Evolutionary conservation across 2,113 vertebrate species (phyloP).

Genomic region (Callorhinus ursinus): DNA sequence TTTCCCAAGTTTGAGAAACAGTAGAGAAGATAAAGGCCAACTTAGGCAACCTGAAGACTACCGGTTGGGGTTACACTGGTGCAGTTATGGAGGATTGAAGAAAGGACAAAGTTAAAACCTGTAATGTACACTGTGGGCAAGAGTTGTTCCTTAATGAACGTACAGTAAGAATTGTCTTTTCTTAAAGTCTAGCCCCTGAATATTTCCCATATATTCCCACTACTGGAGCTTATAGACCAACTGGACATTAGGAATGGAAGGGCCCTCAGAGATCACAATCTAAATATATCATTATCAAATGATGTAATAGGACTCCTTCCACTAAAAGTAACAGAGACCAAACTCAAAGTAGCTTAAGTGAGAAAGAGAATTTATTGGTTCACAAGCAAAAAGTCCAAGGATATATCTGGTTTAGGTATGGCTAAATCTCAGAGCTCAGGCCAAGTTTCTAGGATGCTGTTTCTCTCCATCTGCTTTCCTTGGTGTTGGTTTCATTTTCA

Average conservation of each 20-base stretch:
- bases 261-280: background rate
- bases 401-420: background rate
- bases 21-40: background rate
- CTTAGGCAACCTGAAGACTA: background rate
- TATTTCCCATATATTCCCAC: background rate
- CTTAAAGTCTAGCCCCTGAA: background rate
- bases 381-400: background rate
- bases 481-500: background rate
- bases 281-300: background rate
- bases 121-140: background rate
- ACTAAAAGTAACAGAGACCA: background rate
- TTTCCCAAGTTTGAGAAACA: background rate
- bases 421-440: background rate
- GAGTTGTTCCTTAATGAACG: background rate
- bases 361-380: background rate
- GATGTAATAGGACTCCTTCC: background rate
- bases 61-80: background rate
- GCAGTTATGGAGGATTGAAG: background rate
- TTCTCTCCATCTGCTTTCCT: background rate
- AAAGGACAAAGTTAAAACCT: background rate
- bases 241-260: background rate
- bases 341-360: background rate
- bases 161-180: background rate
- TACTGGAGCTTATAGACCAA: background rate
- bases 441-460: background rate